Conservation (phyloP, 1,140 invertebrate genomes). For the Samia ricini region DNA sequence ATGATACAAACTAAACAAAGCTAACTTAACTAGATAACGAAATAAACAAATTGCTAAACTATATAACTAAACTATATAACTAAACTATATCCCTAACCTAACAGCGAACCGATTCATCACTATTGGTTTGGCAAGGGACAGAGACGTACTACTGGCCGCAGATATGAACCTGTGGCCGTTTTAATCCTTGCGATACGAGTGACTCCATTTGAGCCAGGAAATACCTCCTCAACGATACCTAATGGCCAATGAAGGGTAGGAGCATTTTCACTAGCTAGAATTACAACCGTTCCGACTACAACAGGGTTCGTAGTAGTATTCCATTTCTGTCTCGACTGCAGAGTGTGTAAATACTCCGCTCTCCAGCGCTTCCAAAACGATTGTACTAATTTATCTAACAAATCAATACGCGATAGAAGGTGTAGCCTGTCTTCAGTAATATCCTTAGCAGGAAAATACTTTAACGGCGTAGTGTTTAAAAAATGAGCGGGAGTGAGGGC, state of each 20-base stretch:
- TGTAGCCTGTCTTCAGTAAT: background rate
- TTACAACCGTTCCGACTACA: conserved; percentile 13
- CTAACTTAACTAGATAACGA: background rate
- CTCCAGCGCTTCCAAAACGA: too few relatives aligned
- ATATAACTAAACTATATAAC: too few relatives aligned
- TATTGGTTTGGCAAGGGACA: conserved; percentile 17
- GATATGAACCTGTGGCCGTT: conserved; percentile 11
- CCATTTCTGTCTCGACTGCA: background rate
- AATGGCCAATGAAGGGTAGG: too few relatives aligned
- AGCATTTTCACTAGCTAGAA: conserved; percentile 16
- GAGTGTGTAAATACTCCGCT: conserved; percentile 9
- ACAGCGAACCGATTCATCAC: background rate
- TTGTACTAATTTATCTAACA: conserved; percentile 11
- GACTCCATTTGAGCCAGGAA: conserved; percentile 14
- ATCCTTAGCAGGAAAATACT: conserved; percentile 13
- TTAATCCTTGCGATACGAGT: conserved; percentile 9
- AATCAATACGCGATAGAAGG: background rate
- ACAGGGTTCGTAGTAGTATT: conserved; percentile 10
- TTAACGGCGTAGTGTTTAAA: conserved; percentile 16
- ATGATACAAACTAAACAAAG: background rate
- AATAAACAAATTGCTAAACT: background rate
- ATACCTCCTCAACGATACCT: conserved; percentile 15
- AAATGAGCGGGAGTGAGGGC: conserved; percentile 17
- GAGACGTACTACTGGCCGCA: conserved; percentile 11
- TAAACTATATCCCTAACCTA: too few relatives aligned